phyloP scores from a whole-genome alignment of 2,888 invertebrate species.

The Nephrotoma flavescens region DNA sequence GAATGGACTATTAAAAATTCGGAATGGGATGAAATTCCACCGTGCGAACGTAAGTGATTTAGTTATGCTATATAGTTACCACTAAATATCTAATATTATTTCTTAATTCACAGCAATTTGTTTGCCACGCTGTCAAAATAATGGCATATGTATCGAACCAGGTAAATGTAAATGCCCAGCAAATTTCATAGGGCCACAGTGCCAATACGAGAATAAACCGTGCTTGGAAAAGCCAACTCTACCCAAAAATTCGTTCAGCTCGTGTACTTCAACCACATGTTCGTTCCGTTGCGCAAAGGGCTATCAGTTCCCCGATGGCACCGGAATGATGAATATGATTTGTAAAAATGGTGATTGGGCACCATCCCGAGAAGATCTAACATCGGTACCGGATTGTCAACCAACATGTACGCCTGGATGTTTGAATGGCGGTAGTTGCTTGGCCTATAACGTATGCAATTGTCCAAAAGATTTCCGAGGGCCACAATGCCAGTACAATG shows the following conservation, averaged over 20 bases:
- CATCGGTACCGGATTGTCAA: constrained; percentile 51
- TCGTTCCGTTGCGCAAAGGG: constrained; percentile 48
- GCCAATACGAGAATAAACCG: constrained; percentile 57
- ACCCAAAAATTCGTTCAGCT: constrained; percentile 47
- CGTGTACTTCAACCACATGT: constrained; percentile 50
- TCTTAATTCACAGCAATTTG: constrained; percentile 49
- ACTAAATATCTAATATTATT: background rate
- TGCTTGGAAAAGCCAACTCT: constrained; percentile 50
- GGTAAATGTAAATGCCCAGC: constrained; percentile 62
- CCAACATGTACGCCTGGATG: constrained; percentile 59
- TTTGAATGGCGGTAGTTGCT: constrained; percentile 66
- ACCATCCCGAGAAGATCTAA: constrained; percentile 46
- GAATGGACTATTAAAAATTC: constrained; percentile 35
- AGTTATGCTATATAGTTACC: background rate
- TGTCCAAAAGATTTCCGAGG: constrained; percentile 51
- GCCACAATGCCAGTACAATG: constrained; percentile 32
- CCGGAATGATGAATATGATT: constrained; percentile 46
- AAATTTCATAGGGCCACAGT: constrained; percentile 54
- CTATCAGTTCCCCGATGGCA: constrained; percentile 58
- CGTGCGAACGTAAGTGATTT: constrained; percentile 43
- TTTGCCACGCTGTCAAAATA: constrained; percentile 59
- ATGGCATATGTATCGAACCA: constrained; percentile 61
- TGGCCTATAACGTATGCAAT: constrained; percentile 60
- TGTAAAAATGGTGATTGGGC: constrained; percentile 59
- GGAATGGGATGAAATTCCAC: constrained; percentile 35